Conservation (phyloP, 1,140 invertebrate species). For the Plodia interpunctella region DNA sequence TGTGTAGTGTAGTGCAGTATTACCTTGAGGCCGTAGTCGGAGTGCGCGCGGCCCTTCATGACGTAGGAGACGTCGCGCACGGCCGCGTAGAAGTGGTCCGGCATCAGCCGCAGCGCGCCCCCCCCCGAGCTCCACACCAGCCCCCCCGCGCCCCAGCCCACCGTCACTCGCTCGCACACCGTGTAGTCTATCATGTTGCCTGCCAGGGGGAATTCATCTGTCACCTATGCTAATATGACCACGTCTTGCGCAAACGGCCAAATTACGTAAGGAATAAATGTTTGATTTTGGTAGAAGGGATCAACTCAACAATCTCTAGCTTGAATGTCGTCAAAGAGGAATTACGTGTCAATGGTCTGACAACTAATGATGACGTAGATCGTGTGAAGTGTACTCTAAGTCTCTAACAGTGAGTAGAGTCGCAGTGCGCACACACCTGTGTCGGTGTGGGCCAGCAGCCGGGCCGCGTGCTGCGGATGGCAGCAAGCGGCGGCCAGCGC, state of each 20-base stretch:
- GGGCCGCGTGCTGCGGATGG: slow-evolving; percentile 88
- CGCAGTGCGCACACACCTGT: slow-evolving; percentile 15
- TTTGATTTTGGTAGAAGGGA: too few relatives aligned
- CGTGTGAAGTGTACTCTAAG: too few relatives aligned
- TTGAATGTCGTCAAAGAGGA: too few relatives aligned
- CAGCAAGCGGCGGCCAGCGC: slow-evolving; percentile 86
- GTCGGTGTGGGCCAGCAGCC: slow-evolving; percentile 81
- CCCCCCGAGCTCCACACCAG: slow-evolving; percentile 86
- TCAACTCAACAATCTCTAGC: too few relatives aligned
- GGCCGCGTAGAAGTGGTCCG: slow-evolving; percentile 76
- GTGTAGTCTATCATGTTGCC: slow-evolving; percentile 79
- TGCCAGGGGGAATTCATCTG: slow-evolving; percentile 11
- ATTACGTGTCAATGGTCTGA: too few relatives aligned
- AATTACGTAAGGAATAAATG: too few relatives aligned
- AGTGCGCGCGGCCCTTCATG: slow-evolving; percentile 84
- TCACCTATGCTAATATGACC: too few relatives aligned
- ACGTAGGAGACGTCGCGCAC: slow-evolving; percentile 85
- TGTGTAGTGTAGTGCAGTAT: too few relatives aligned
- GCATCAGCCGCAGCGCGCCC: slow-evolving; percentile 80
- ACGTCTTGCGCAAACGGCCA: too few relatives aligned
- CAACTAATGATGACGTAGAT: too few relatives aligned
- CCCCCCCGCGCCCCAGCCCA: slow-evolving; percentile 82
- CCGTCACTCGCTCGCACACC: slow-evolving; percentile 88
- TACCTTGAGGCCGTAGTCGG: slow-evolving; percentile 87
- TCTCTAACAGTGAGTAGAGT: too few relatives aligned